phyloP scores from a whole-genome alignment of 1,140 invertebrate species.

The Trinorchestia longiramus region DNA sequence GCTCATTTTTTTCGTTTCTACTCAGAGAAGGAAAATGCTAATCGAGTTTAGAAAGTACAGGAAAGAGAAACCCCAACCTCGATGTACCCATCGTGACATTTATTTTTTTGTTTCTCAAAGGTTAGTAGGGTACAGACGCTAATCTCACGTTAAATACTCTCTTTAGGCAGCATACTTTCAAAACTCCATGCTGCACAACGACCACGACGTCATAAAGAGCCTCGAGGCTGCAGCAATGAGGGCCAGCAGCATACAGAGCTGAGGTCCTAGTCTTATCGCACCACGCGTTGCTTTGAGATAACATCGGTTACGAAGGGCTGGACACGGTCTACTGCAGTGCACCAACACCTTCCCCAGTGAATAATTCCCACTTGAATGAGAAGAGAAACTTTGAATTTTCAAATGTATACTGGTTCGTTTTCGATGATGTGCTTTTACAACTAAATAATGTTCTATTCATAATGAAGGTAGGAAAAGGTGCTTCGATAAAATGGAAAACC shows the following conservation, averaged over 20 bases:
- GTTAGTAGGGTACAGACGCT: not conserved
- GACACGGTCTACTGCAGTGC: conserved; percentile 11
- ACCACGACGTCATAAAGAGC: not conserved
- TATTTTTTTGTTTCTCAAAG: not conserved
- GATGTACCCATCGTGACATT: not conserved
- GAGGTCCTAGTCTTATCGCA: not conserved
- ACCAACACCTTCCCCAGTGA: not conserved
- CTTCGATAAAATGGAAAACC: not conserved
- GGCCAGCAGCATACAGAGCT: not conserved
- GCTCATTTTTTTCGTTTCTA: too few relatives aligned
- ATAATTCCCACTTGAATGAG: not conserved
- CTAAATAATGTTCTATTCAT: not conserved
- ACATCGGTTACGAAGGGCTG: not conserved
- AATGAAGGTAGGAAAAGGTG: not conserved
- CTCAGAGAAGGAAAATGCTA: not conserved
- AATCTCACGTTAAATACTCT: not conserved
- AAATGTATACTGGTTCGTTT: not conserved
- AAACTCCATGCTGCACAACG: not conserved
- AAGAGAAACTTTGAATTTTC: not conserved
- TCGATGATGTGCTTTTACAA: not conserved
- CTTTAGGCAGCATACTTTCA: not conserved
- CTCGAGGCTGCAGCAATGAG: not conserved
- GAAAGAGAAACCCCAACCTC: not conserved
- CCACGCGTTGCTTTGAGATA: not conserved
- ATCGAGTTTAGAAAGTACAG: not conserved